Percentiles rank a stretch among this genome's conserved stretches.
These are phyloP conservation scores for Hyles lineata DNA, from an alignment of 2,888 invertebrate species.

Conservation along the genomic window DNA sequence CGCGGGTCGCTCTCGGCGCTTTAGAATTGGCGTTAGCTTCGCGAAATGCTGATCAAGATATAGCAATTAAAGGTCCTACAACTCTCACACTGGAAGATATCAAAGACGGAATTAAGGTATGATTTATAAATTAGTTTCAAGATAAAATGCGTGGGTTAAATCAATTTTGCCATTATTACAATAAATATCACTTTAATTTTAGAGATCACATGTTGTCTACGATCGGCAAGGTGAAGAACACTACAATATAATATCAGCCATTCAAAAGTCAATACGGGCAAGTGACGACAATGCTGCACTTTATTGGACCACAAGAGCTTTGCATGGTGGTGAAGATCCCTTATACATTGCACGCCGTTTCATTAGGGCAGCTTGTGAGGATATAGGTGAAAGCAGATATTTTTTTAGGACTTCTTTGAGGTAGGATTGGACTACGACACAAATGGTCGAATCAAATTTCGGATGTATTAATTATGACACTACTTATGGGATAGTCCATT, in stretches of 20 bases:
- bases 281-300: constrained; percentile 92
- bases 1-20: constrained; percentile 90
- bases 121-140: not conserved
- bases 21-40: constrained; percentile 89
- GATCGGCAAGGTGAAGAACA: constrained; percentile 93
- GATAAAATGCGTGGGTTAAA: not conserved
- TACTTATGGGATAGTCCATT: too few relatives aligned
- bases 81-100: constrained; percentile 87
- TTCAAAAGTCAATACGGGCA: constrained; percentile 93
- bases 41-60: constrained; percentile 58
- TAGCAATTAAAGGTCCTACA: constrained; percentile 60
- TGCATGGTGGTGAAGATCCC: constrained; percentile 92
- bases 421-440: not conserved
- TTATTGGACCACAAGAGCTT: constrained; percentile 92
- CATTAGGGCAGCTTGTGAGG: constrained; percentile 90
- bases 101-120: constrained; percentile 89
- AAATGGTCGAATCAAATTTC: not conserved
- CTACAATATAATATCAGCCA: constrained; percentile 92
- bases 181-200: constrained; percentile 30
- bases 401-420: not conserved
- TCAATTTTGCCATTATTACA: not conserved
- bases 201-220: constrained; percentile 91
- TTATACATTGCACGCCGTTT: constrained; percentile 90
- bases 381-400: constrained; percentile 84
- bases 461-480: too few relatives aligned